Conservation (phyloP, 2,113 vertebrate species). For the Bucco capensis region DNA sequence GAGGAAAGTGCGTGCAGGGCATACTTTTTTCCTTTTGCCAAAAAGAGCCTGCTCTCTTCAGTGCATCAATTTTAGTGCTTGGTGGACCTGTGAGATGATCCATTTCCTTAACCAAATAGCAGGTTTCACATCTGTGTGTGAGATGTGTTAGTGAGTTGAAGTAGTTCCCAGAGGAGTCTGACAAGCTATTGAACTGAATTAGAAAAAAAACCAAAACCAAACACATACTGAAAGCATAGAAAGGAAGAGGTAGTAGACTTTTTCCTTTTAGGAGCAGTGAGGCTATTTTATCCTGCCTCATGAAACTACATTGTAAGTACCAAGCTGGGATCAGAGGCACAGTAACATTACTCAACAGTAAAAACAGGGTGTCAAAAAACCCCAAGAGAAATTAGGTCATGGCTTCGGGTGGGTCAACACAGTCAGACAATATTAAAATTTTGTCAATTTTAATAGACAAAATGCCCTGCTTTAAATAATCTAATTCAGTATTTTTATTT, state of each 20-base stretch:
- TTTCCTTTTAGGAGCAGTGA: not conserved
- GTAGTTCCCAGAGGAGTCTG: not conserved
- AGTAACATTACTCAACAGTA: not conserved
- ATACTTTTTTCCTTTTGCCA: not conserved
- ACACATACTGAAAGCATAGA: not conserved
- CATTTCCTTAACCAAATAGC: not conserved
- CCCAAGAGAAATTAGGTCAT: not conserved
- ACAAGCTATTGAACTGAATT: not conserved
- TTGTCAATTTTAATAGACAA: not conserved
- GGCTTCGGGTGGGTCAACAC: not conserved
- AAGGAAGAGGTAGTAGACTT: not conserved
- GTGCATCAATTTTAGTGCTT: not conserved
- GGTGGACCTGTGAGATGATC: not conserved
- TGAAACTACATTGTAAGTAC: not conserved
- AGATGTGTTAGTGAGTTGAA: not conserved
- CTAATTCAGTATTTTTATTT: not conserved
- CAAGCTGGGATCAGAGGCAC: not conserved
- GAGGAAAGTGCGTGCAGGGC: rapidly evolving
- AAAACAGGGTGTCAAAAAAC: not conserved
- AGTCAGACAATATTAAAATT: too few species aligned
- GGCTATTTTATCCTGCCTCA: not conserved
- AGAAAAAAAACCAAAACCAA: not conserved
- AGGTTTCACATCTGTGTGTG: not conserved
- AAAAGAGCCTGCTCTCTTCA: not conserved
- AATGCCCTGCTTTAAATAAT: not conserved